Evolutionary conservation across 2,888 invertebrate genomes (phyloP).

Genomic region (Scrobipalpa costella): DNA sequence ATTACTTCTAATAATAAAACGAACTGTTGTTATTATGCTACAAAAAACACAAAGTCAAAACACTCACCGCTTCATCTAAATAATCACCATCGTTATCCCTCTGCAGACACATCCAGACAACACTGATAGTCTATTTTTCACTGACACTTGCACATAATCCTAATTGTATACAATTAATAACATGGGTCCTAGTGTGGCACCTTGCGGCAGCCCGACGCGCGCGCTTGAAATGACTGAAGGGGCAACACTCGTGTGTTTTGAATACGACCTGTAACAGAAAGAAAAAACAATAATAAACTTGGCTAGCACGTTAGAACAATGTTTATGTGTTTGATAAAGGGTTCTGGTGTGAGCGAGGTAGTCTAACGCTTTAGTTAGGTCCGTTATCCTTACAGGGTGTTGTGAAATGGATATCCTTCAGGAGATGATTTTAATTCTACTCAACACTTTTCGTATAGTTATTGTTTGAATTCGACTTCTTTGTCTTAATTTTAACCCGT

Average conservation of each 20-base stretch:
- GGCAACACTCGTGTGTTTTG: slow-evolving; percentile 67
- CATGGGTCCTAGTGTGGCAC: slow-evolving; percentile 47
- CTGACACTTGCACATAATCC: slow-evolving; percentile 40
- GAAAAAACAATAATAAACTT: slow-evolving; percentile 78
- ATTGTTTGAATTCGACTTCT: no score
- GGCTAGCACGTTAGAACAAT: slow-evolving; percentile 45
- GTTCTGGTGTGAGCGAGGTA: slow-evolving; percentile 37
- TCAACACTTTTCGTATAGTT: no score
- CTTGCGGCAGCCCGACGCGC: slow-evolving; percentile 65
- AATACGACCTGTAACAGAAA: slow-evolving; percentile 79
- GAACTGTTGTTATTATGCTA: not conserved
- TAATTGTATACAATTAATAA: slow-evolving; percentile 38
- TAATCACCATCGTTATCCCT: slow-evolving; percentile 67
- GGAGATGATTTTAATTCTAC: no score
- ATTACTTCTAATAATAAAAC: no score
- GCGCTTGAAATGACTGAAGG: slow-evolving; percentile 62
- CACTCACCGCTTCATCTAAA: slow-evolving; percentile 72
- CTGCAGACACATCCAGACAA: slow-evolving; percentile 75
- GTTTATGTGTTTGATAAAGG: slow-evolving; percentile 47
- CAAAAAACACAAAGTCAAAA: not conserved
- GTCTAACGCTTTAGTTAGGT: slow-evolving; percentile 44
- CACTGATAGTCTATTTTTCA: slow-evolving; percentile 35
- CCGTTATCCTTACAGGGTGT: no score
- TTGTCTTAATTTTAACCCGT: no score
- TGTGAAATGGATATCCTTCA: no score